Conservation (phyloP, 2,888 invertebrate species). For the Iphiclides podalirius region DNA sequence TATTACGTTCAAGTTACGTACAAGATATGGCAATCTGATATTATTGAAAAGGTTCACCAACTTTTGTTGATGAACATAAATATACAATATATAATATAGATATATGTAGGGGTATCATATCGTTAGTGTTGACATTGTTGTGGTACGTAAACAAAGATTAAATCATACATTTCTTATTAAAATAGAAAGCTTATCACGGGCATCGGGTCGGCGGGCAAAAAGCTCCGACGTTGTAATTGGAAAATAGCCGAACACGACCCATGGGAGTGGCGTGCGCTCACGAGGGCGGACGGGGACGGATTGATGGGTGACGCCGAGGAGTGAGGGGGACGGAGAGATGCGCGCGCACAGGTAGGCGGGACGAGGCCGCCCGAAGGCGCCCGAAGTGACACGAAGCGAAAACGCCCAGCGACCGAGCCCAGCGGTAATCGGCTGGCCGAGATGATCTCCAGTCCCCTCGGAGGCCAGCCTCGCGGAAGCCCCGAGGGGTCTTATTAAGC, state of each 20-base stretch:
- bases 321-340: conserved; percentile 45
- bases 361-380: conserved; percentile 47
- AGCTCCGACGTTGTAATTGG: conserved; percentile 67
- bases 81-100: too few species aligned
- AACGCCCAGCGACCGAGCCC: conserved; percentile 66
- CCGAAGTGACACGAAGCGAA: conserved; percentile 57
- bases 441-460: conserved; percentile 48
- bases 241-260: conserved; percentile 61
- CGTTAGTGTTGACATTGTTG: too few species aligned
- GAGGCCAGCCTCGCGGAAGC: too few species aligned
- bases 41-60: too few species aligned
- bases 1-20: too few species aligned
- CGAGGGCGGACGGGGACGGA: conserved; percentile 46
- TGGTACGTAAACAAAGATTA: conserved; percentile 47
- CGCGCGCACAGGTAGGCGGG: conserved; percentile 59
- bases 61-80: too few species aligned
- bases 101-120: too few species aligned
- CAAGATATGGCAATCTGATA: too few species aligned
- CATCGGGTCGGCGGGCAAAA: conserved; percentile 68
- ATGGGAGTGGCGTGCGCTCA: conserved; percentile 63
- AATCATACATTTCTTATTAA: conserved; percentile 47
- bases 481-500: conserved; percentile 35
- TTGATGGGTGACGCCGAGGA: conserved; percentile 32
- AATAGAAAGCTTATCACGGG: conserved; percentile 70
- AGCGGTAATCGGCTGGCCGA: too few species aligned